Percentiles rank a stretch among this genome's conserved stretches.
phyloP scores from a whole-genome alignment of 2,797 vertebrate species.

The Lycodopsis pacificus region DNA sequence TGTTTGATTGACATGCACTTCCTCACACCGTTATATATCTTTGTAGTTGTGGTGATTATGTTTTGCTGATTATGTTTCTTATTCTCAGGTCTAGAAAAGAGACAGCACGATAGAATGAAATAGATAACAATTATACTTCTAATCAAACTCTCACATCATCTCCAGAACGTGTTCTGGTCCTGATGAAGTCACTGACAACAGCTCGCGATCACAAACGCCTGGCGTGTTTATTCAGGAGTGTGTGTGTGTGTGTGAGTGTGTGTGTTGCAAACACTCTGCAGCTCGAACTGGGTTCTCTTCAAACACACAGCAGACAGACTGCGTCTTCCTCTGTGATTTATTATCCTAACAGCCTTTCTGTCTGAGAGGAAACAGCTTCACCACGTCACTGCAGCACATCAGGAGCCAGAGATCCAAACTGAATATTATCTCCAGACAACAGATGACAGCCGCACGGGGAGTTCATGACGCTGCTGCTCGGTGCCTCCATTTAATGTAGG shows the following conservation, averaged over 20 bases:
- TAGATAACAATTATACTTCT: background rate
- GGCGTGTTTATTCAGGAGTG: background rate
- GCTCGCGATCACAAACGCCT: background rate
- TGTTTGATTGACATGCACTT: too few species aligned
- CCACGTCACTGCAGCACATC: constrained; percentile 49
- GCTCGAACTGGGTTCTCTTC: constrained; percentile 1
- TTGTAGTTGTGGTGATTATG: too few species aligned
- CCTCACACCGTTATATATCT: background rate
- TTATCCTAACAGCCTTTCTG: constrained; percentile 53
- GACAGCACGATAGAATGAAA: too few species aligned
- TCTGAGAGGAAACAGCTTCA: constrained; percentile 40
- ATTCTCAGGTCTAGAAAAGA: too few species aligned
- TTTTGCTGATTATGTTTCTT: too few species aligned
- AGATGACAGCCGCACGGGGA: background rate
- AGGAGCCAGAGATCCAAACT: constrained; percentile 43
- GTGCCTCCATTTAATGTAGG: constrained; percentile 3
- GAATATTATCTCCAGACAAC: constrained; percentile 43
- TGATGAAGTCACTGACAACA: background rate
- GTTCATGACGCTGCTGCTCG: constrained; percentile 10
- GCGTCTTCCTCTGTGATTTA: constrained; percentile 50
- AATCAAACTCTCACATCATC: background rate
- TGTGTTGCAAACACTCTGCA: constrained; percentile 20
- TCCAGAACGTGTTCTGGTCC: too few species aligned
- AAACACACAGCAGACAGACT: constrained; percentile 28
- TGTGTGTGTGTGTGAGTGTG: constrained; percentile 44